Base-by-base conservation (phyloP, 92 coral and sea anemone genomes). In the Hydrozoanthus gracilis region DNA sequence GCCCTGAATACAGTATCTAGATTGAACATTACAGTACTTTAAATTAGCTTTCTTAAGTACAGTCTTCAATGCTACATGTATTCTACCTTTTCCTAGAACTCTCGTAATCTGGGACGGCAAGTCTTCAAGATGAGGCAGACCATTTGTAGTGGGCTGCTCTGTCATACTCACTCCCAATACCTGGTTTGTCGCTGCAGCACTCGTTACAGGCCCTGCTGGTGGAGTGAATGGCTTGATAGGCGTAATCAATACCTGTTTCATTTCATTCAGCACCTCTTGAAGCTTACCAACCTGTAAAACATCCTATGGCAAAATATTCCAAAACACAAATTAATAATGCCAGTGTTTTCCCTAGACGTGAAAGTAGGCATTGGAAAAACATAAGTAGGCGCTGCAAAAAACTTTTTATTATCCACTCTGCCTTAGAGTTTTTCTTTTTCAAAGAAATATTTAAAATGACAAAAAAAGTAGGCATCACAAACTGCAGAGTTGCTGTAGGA, bases 51-150 rank as follows among this genome's bases (percentile, higher is more conserved):
- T 27, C 39, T 27, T 27, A 2, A 0, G 39, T 2, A 27, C 39
- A 27, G 39, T 27, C 39, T 27, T 27, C 39, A 27, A 27, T 27
- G 39, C 39, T 27, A 27, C 39, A 27, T 27, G 39, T 27, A 2
- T 27, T 27, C 39, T 82, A 96, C 99, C 98, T 95, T 95, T 96
- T 14, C 99, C 99, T 82, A 96, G 90, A 27, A 96, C 99, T 87
- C 96, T 91, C 8, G 97, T 92, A 71, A 96, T 92, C 87, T 94
- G 92, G 8, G 98, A 91, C 8, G 99, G 94, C 70, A 96, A 75
- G 78, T 96, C 99, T 2, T 95, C 98, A 4, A 94, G 95, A 86
- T 95, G 98, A 0, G 97, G 95, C 6, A 88, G 93, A 7, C 86
- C 70, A 67, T 79, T 88, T 7, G 87, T 79, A n/a, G 87, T 62